Conservation (phyloP, 2,888 invertebrate species). For the Ochropleura plecta region DNA sequence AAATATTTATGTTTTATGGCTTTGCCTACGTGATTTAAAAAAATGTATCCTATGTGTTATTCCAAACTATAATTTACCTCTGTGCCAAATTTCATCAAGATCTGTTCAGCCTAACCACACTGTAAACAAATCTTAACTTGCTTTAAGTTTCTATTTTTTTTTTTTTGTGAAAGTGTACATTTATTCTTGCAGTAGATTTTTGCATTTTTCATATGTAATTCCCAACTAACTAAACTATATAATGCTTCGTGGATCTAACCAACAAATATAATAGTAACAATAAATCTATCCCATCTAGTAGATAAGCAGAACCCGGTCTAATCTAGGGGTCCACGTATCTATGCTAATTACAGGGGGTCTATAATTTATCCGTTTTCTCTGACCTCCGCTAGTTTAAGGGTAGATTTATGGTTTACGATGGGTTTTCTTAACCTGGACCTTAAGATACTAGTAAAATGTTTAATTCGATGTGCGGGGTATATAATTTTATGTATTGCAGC, state of each 20-base stretch:
- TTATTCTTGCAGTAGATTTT: too few relatives aligned
- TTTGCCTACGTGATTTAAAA: too few relatives aligned
- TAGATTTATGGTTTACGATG: slow-evolving; percentile 49
- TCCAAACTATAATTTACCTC: too few relatives aligned
- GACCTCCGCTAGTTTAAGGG: slow-evolving; percentile 57
- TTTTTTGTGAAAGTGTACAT: too few relatives aligned
- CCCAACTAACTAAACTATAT: not conserved
- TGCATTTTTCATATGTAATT: not conserved
- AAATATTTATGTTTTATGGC: not conserved
- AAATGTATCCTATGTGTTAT: too few relatives aligned
- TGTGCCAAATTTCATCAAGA: too few relatives aligned
- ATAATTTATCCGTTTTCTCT: slow-evolving; percentile 70
- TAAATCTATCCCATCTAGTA: slow-evolving; percentile 66
- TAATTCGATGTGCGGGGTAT: not conserved
- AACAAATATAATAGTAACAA: slow-evolving; percentile 64
- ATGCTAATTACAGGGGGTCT: slow-evolving; percentile 73
- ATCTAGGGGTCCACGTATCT: slow-evolving; percentile 71
- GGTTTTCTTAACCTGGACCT: slow-evolving; percentile 39
- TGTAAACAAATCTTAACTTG: too few relatives aligned
- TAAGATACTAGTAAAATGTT: slow-evolving; percentile 23
- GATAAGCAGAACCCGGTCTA: slow-evolving; percentile 67
- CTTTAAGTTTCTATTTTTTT: too few relatives aligned
- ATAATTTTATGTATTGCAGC: not conserved
- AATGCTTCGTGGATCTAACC: slow-evolving; percentile 2
- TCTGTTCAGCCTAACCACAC: too few relatives aligned